Base-by-base conservation (phyloP, 1,140 invertebrate genomes). In the Drosophila pandora region DNA sequence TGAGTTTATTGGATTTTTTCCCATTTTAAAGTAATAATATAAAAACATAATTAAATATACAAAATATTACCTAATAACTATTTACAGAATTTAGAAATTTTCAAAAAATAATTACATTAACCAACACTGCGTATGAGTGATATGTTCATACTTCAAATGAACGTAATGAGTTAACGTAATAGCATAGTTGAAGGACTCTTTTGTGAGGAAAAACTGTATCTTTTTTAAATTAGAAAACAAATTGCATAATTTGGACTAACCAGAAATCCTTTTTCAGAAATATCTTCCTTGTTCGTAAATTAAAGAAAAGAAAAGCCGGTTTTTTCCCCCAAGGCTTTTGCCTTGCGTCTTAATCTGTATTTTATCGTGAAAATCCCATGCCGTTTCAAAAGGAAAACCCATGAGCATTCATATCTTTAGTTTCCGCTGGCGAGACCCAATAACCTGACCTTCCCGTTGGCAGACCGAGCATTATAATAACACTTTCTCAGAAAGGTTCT, bases 381-480 rank as follows among this genome's bases (percentile, higher is more conserved):
- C 17, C 49, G 10, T 23, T 9, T 12, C 43, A 22, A 41, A 49
- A 17, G 67, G 32, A 56, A 57, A n/a, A 17, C 52, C 43, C 43
- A 34, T 55, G 43, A 49, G 52, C 52, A 22, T 21, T 47, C 43
- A 57, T 69, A 68, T 67, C 65, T 69, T 69, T 55, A 67, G 64
- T 49, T 57, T 70, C 64, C 63, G 53, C 34, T 57, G 43, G 63
- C 45, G 47, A 23, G 61, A 67, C 61, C 58, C 63, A 56, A 57
- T 43, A 69, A 48, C 63, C 63, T 69, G 67, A 70, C 67, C 67
- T 70, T 70, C 67, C 67, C 65, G 65, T 23, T 69, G 67, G 64
- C 67, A 70, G 52, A 69, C 67, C 67, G 43, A 70, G 67, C 67
- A 70, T 70, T 70, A 69, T 70, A 70, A 70, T 69, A 70, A 70